phyloP scores from a whole-genome alignment of 2,797 vertebrate species.

The Sebastes minor region DNA sequence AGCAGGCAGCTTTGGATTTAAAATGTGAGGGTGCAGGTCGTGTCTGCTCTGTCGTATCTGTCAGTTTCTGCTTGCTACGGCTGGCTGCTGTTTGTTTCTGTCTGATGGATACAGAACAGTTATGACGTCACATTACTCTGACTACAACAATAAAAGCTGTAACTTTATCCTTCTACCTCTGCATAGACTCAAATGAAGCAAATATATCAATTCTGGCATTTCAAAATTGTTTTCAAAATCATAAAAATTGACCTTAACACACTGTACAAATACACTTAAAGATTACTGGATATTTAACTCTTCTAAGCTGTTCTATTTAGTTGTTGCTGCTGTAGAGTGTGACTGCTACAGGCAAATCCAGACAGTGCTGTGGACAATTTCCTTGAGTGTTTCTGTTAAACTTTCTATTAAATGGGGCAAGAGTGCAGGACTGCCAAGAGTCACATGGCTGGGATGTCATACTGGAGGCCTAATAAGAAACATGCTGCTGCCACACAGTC shows the following conservation, averaged over 20 bases:
- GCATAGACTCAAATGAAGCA: too few relatives aligned
- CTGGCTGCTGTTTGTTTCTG: too few relatives aligned
- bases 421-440: conserved; percentile 52
- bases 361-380: conserved; percentile 43
- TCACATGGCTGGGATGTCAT: conserved; percentile 67
- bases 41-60: too few relatives aligned
- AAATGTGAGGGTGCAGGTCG: too few relatives aligned
- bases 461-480: conserved; percentile 68
- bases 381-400: conserved; percentile 52
- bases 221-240: too few relatives aligned
- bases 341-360: conserved; percentile 34
- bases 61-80: too few relatives aligned
- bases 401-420: conserved; percentile 45
- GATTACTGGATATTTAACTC: background rate
- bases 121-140: too few relatives aligned
- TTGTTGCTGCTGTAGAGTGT: background rate
- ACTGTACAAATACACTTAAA: background rate
- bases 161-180: too few relatives aligned
- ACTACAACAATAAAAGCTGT: too few relatives aligned
- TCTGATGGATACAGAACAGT: too few relatives aligned
- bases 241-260: background rate
- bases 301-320: background rate
- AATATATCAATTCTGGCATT: too few relatives aligned
- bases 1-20: too few relatives aligned
- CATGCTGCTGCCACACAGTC: conserved; percentile 74